These are phyloP conservation scores for Littorina saxatilis DNA, from an alignment of 1,140 invertebrate species.

Conservation along the genomic window DNA sequence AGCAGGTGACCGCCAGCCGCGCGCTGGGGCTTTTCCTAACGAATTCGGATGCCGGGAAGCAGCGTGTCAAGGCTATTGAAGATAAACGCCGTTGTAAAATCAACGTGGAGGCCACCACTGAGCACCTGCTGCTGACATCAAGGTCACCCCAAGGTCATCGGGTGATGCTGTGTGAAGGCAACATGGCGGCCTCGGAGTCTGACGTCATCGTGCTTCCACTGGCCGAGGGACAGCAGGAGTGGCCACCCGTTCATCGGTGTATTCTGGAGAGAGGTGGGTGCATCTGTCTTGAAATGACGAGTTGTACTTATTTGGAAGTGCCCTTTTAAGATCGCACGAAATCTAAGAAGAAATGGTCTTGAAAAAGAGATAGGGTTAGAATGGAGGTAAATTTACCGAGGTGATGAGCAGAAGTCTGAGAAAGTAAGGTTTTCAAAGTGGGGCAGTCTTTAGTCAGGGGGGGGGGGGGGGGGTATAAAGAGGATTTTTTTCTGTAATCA, in stretches of 20 bases:
- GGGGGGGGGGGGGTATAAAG: too few relatives aligned
- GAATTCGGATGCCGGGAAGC: background rate
- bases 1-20: background rate
- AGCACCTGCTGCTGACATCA: background rate
- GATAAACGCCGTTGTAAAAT: background rate
- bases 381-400: background rate
- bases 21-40: background rate
- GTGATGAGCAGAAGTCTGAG: too few relatives aligned
- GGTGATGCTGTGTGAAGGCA: conserved; percentile 4
- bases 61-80: background rate
- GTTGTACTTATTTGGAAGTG: background rate
- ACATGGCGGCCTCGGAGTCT: background rate
- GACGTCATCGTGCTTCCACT: conserved; percentile 11
- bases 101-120: background rate
- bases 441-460: too few relatives aligned
- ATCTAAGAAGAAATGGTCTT: background rate
- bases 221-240: background rate
- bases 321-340: background rate
- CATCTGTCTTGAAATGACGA: background rate
- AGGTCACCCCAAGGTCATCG: background rate
- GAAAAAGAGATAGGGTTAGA: background rate
- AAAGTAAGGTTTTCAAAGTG: too few relatives aligned
- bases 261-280: conserved; percentile 15
- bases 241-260: background rate
- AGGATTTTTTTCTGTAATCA: too few relatives aligned